Evolutionary conservation across 2,888 invertebrate species (phyloP).

Genomic region (Opisthograptis luteolata): DNA sequence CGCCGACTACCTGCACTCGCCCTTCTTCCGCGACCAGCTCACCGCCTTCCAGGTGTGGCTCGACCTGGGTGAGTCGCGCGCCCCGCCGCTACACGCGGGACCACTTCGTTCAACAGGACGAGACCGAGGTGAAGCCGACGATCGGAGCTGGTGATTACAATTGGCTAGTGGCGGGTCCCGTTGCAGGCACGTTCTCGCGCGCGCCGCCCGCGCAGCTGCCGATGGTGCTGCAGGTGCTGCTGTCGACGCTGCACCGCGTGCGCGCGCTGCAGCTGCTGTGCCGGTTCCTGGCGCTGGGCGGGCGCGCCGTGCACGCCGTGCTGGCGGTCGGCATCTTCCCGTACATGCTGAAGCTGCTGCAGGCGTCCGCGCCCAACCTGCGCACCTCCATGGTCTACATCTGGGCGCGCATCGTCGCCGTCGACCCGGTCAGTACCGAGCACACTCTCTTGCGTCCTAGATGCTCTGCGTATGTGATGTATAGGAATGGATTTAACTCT

Average conservation of each 20-base stretch:
- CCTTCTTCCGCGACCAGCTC: slow-evolving; percentile 98
- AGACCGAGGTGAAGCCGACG: no score
- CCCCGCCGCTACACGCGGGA: not conserved
- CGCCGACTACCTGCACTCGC: slow-evolving; percentile 88
- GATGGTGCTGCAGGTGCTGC: slow-evolving; percentile 96
- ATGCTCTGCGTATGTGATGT: no score
- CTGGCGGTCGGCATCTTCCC: slow-evolving; percentile 99
- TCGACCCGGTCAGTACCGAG: slow-evolving; percentile 90
- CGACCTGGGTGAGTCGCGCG: slow-evolving; percentile 85
- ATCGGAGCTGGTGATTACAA: no score
- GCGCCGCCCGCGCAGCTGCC: slow-evolving; percentile 98
- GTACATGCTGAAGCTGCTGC: slow-evolving; percentile 97
- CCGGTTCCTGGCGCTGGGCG: slow-evolving; percentile 96
- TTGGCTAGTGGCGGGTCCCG: not conserved
- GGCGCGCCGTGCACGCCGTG: slow-evolving; percentile 94
- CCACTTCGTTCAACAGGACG: no score
- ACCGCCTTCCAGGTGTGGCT: slow-evolving; percentile 96
- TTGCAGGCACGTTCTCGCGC: slow-evolving; percentile 72
- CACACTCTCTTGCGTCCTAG: not conserved
- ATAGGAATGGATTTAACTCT: no score
- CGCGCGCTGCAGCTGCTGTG: slow-evolving; percentile 97
- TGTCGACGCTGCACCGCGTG: slow-evolving; percentile 91
- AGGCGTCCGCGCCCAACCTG: slow-evolving; percentile 96
- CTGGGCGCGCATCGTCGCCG: slow-evolving; percentile 99
- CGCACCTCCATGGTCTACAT: slow-evolving; percentile 97